These are phyloP conservation scores for Mobula birostris DNA, from an alignment of 2,113 vertebrate species.

Conservation along the genomic window DNA sequence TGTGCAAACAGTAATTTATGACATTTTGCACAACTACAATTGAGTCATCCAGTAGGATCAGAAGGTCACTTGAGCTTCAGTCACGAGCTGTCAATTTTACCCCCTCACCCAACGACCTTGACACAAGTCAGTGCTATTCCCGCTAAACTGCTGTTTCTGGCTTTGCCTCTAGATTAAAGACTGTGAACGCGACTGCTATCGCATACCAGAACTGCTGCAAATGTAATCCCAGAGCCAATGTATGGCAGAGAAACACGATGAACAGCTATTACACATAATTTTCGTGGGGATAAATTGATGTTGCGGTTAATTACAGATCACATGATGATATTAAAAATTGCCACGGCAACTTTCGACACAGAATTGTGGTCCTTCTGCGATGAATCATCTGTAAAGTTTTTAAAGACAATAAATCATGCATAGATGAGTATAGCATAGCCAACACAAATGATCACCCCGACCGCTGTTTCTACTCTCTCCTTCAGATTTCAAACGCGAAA, in stretches of 20 bases:
- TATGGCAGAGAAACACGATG: not conserved
- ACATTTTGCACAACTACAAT: not conserved
- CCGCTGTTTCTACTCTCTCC: too few relatives aligned
- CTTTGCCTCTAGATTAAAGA: not conserved
- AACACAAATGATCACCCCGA: not conserved
- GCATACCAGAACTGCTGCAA: not conserved
- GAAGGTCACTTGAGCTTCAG: not conserved
- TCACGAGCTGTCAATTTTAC: not conserved
- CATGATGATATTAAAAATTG: not conserved
- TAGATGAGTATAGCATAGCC: not conserved
- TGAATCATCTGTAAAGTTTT: constrained; percentile 5
- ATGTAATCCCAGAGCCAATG: not conserved
- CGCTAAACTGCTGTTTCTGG: not conserved
- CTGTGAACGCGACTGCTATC: not conserved
- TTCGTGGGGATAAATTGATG: not conserved
- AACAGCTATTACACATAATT: not conserved
- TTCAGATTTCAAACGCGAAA: not conserved
- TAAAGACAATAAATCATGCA: not conserved
- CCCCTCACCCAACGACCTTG: not conserved
- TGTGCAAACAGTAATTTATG: not conserved
- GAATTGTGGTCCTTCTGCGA: not conserved
- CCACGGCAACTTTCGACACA: not conserved
- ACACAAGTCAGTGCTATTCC: constrained; percentile 2
- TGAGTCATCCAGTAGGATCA: not conserved
- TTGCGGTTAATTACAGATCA: not conserved